Percentiles rank a stretch among this genome's conserved stretches.
phyloP scores from a whole-genome alignment of 2,888 invertebrate genomes.

The Pyrrhia umbra region DNA sequence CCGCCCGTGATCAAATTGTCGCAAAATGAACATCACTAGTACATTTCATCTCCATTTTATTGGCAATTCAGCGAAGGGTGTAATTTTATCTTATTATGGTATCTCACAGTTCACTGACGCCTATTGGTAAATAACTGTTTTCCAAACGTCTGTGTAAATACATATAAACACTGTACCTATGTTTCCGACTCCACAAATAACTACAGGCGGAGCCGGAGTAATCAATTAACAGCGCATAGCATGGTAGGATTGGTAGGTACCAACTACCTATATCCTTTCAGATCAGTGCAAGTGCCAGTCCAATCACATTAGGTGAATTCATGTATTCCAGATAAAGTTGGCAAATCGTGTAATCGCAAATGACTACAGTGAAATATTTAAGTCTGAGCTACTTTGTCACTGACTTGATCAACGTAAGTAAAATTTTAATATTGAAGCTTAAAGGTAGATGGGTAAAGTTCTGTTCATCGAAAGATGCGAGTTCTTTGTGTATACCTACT shows the following conservation, averaged over 20 bases:
- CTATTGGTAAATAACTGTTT: conserved; percentile 27
- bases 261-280: conserved; percentile 40
- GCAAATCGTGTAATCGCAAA: conserved; percentile 41
- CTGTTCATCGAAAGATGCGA: conserved; percentile 72
- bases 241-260: too few relatives aligned
- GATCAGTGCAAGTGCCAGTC: conserved; percentile 35
- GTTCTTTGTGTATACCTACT: conserved; percentile 76
- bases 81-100: conserved; percentile 72
- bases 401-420: conserved; percentile 47
- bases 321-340: conserved; percentile 42
- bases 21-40: conserved; percentile 72
- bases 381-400: conserved; percentile 22
- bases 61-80: conserved; percentile 68
- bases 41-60: conserved; percentile 74
- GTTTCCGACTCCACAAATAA: conserved; percentile 41
- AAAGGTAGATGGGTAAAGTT: conserved; percentile 71
- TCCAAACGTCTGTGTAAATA: conserved; percentile 2
- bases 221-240: conserved; percentile 53
- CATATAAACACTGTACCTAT: background rate
- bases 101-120: conserved; percentile 24
- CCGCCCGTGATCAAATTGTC: conserved; percentile 72
- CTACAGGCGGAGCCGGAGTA: conserved; percentile 24
- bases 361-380: conserved; percentile 18
- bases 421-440: conserved; percentile 67
- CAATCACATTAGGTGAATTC: conserved; percentile 58